Percentiles rank a stretch among this genome's conserved stretches.
Conservation (phyloP, 2,113 vertebrate genomes). For the Percopsis transmontana region DNA sequence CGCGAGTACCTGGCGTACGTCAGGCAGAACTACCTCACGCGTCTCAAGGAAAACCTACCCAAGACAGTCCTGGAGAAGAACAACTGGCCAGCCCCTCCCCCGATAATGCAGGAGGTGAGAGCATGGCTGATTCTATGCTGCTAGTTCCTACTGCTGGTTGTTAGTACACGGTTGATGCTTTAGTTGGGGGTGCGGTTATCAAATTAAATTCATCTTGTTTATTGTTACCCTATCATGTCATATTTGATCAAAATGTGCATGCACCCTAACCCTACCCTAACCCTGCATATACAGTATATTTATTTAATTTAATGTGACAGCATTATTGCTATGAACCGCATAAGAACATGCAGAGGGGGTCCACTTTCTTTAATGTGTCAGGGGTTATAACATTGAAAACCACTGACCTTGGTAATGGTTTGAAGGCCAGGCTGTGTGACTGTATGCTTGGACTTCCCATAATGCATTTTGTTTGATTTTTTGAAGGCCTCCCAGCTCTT, state of each 20-base stretch:
- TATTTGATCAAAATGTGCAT: not conserved
- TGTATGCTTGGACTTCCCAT: too few relatives aligned
- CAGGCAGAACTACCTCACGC: slow-evolving; percentile 84
- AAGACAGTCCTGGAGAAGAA: slow-evolving; percentile 83
- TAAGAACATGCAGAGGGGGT: not conserved
- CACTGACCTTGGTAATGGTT: too few relatives aligned
- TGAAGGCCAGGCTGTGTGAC: not conserved
- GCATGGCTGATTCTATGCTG: not conserved
- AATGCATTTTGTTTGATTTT: not conserved
- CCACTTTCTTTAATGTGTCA: too few relatives aligned
- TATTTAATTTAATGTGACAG: too few relatives aligned
- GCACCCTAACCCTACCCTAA: too few relatives aligned
- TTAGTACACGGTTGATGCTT: not conserved
- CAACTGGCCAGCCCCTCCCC: slow-evolving; percentile 88
- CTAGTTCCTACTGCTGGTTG: not conserved
- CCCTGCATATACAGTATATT: not conserved
- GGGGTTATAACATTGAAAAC: too few relatives aligned
- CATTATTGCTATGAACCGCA: too few relatives aligned
- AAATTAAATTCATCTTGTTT: not conserved
- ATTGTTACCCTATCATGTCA: not conserved
- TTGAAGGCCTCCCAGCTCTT: slow-evolving; percentile 84
- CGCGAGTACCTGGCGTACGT: slow-evolving; percentile 82
- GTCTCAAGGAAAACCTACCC: slow-evolving; percentile 84
- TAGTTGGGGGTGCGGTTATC: not conserved
- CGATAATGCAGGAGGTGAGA: slow-evolving; percentile 83